Evolutionary conservation across 2,113 vertebrate genomes (phyloP), one percentile per base, ranked within the genome.

Genomic region (Callospermophilus lateralis): DNA sequence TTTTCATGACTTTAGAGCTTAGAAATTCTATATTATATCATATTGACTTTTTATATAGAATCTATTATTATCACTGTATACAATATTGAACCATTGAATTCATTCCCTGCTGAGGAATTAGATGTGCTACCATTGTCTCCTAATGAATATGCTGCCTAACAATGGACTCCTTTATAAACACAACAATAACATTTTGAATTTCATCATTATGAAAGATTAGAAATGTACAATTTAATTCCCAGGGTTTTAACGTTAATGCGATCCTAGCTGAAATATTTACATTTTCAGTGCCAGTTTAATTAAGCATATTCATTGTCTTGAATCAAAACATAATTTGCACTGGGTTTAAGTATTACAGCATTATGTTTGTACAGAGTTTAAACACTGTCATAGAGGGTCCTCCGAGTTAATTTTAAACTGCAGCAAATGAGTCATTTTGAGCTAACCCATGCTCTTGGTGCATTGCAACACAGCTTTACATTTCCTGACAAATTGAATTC

Each of bases 171-270:
- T 97, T 98, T 90, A 96, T 97, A 98, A 98, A 98, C 90, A 93
- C 70, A 98, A 95, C 84, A 98, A 93, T 97, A 98, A 95, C 65
- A 93, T 96, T 96, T 97, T 97, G 78, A 97, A 95, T 97, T 98
- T 97, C 83, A 87, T 98, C 97, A 97, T 98, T 97, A 97, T 95
- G 95, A 98, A 97, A 98, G 96, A 98, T 96, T 96, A 61, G 93
- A 98, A 98, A 86, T 93, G 70, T 97, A 84, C 74, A 87, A 97
- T 98, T 98, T 98, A 97, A 98, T 98, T 98, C 87, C 97, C 96
- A 91, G 92, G 96, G 97, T 87, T 84, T 96, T 97, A 97, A 96
- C 26, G 1, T 93, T 96, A 98, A 96, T 77, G 53, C 42, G 24
- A 95, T 89, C 96, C 39, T 79, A 97, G 98, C 97, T 88, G 76